phyloP scores from a whole-genome alignment of 2,888 invertebrate genomes.

The Drosophila leonis region DNA sequence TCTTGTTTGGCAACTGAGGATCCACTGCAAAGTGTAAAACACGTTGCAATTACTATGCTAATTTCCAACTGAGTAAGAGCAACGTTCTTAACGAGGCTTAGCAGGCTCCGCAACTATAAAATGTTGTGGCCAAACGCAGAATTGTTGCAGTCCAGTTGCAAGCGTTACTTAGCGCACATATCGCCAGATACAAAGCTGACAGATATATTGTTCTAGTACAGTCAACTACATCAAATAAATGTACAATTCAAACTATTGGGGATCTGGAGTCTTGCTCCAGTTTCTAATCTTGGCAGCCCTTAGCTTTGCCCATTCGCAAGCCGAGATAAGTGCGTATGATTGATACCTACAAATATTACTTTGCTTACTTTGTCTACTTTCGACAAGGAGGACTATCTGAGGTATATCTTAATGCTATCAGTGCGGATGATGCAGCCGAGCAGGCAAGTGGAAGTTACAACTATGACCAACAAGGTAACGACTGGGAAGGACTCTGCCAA shows the following conservation, averaged over 20 bases:
- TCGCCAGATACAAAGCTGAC: neutral
- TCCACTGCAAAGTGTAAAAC: slow-evolving; percentile 26
- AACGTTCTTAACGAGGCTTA: slow-evolving; percentile 30
- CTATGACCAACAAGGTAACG: no score
- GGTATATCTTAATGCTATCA: slow-evolving; percentile 48
- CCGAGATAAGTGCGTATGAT: slow-evolving; percentile 23
- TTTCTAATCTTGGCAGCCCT: slow-evolving; percentile 26
- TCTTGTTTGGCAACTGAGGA: slow-evolving; percentile 33
- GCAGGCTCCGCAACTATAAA: slow-evolving; percentile 51
- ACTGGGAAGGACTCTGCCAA: slow-evolving; percentile 58
- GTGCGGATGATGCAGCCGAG: no score
- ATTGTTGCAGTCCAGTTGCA: slow-evolving; percentile 48
- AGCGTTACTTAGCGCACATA: slow-evolving; percentile 32
- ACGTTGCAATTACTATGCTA: slow-evolving; percentile 53
- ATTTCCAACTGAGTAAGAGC: slow-evolving; percentile 34
- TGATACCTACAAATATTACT: neutral
- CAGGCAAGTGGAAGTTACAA: no score
- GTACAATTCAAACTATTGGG: slow-evolving; percentile 9
- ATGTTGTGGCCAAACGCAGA: slow-evolving; percentile 18
- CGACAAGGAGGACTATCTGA: slow-evolving; percentile 6
- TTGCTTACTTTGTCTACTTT: neutral
- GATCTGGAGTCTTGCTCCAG: slow-evolving; percentile 5
- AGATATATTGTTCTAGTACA: neutral
- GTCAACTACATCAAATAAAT: slow-evolving; percentile 12
- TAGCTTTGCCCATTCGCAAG: slow-evolving; percentile 8